Percentiles rank a stretch among this genome's conserved stretches.
phyloP scores from a whole-genome alignment of 2,797 vertebrate genomes.

The Leptodactylus fallax region DNA sequence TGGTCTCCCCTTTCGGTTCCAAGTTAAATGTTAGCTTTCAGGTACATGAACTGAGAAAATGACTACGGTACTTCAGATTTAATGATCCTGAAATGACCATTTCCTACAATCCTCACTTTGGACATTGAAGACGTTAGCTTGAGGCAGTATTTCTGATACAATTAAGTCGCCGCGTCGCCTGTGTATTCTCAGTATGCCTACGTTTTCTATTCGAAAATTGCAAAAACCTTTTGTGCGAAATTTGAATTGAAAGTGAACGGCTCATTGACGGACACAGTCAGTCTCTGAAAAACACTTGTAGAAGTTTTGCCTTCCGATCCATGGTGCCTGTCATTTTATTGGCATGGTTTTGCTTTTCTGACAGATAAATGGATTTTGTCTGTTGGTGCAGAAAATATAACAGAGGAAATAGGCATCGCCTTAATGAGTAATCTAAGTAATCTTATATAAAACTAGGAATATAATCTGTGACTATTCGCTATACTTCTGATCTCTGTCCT shows the following conservation, averaged over 20 bases:
- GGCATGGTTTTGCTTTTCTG: conserved; percentile 1
- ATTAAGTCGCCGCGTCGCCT: conserved; percentile 19
- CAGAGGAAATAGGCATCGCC: neutral
- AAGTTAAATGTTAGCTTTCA: neutral
- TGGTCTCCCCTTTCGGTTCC: neutral
- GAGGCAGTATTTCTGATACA: conserved; percentile 25
- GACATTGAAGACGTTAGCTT: neutral
- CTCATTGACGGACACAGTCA: conserved; percentile 25
- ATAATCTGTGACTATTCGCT: neutral
- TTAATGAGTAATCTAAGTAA: neutral
- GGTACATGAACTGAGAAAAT: neutral
- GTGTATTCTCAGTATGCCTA: conserved; percentile 27
- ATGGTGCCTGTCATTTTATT: conserved; percentile 25
- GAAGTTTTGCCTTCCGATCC: conserved; percentile 18
- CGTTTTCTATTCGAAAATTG: conserved; percentile 15
- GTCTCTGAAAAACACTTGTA: conserved; percentile 15
- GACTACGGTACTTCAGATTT: neutral
- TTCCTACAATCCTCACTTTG: neutral
- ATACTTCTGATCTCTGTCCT: neutral
- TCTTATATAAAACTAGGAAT: neutral
- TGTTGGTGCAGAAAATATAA: conserved; percentile 23
- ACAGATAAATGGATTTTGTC: conserved; percentile 10
- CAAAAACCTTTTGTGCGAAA: neutral
- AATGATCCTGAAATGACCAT: conserved; percentile 28
- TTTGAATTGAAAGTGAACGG: conserved; percentile 31